phyloP scores from a whole-genome alignment of 2,888 invertebrate species.

The Mythimna loreyi region DNA sequence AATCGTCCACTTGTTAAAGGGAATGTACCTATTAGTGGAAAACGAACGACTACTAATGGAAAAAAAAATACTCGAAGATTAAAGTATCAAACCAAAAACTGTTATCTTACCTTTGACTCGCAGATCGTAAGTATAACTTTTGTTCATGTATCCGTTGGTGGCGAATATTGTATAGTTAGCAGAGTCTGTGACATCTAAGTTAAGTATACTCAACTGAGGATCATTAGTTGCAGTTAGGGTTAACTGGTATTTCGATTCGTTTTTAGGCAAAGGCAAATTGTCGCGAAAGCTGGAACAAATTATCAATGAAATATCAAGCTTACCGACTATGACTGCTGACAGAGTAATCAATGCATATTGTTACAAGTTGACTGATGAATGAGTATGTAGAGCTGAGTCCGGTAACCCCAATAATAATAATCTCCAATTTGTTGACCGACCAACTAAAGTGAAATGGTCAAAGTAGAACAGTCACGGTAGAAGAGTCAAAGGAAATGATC shows the following conservation, averaged over 20 bases:
- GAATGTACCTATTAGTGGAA: too few species aligned
- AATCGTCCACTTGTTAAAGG: too few species aligned
- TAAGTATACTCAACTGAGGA: slow-evolving; percentile 63
- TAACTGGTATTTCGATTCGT: slow-evolving; percentile 63
- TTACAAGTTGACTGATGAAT: neutral
- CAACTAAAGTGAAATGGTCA: too few species aligned
- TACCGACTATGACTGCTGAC: too few species aligned
- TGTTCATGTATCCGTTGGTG: slow-evolving; percentile 67
- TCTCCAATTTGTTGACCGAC: too few species aligned
- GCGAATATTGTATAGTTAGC: slow-evolving; percentile 80
- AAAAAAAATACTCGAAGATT: neutral
- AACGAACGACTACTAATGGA: too few species aligned
- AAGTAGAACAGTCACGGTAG: too few species aligned
- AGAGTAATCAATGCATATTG: neutral
- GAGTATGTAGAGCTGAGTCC: neutral
- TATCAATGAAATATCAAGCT: neutral
- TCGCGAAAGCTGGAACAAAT: slow-evolving; percentile 65
- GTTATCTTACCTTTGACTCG: slow-evolving; percentile 72
- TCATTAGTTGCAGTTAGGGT: slow-evolving; percentile 21
- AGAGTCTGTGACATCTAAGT: slow-evolving; percentile 72
- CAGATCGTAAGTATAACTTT: slow-evolving; percentile 68
- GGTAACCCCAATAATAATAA: too few species aligned
- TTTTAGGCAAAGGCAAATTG: slow-evolving; percentile 58
- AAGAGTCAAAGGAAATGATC: too few species aligned
- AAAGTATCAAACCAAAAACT: too few species aligned